Conservation (phyloP, 2,113 vertebrate genomes). For the Pterocles burchelli region DNA sequence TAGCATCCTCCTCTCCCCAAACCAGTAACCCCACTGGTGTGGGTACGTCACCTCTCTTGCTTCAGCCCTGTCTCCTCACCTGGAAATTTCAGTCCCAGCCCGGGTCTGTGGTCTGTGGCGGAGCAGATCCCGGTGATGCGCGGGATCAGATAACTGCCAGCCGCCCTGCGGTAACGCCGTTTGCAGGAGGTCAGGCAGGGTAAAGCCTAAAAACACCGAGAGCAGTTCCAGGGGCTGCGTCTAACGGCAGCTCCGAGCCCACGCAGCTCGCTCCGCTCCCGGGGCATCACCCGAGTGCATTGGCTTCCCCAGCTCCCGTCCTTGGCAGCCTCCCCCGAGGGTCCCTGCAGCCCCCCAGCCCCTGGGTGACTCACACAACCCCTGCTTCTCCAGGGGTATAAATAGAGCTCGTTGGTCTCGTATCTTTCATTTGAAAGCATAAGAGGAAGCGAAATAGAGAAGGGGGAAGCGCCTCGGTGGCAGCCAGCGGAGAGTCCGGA, state of each 20-base stretch:
- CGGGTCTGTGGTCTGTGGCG: neutral
- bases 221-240: rapidly evolving
- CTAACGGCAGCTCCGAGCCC: neutral
- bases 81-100: neutral
- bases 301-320: neutral
- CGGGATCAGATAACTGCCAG: neutral
- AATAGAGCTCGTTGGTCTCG: neutral
- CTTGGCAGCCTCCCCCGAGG: neutral
- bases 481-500: rapidly evolving
- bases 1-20: neutral
- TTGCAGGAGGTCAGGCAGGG: neutral
- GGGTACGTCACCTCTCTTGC: rapidly evolving
- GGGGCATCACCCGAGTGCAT: rapidly evolving
- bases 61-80: neutral
- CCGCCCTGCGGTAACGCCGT: neutral
- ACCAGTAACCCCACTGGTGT: neutral
- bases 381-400: neutral
- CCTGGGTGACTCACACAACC: neutral
- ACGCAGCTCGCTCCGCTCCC: rapidly evolving
- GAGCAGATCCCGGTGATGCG: neutral
- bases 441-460: conserved; percentile 20
- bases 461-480: neutral
- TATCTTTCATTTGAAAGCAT: neutral
- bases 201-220: rapidly evolving
- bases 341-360: rapidly evolving